Percentiles rank a stretch among this genome's conserved stretches.
Evolutionary conservation across 35 echinoderm and acorn worm genomes (phyloP).

Genomic region (Heliocidaris erythrogramma): DNA sequence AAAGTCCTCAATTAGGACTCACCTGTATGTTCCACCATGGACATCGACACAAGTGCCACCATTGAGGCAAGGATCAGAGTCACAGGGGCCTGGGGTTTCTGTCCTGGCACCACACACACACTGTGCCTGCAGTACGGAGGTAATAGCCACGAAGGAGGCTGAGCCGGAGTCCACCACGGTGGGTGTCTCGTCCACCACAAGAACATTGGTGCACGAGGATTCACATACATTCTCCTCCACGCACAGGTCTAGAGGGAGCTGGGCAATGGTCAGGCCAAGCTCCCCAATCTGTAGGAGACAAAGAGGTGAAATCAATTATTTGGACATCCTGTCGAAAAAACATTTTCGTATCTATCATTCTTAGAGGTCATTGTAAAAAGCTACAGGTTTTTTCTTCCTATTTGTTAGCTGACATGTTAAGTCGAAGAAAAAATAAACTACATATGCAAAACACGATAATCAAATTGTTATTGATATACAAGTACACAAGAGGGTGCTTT

Average conservation of each 20-base stretch:
- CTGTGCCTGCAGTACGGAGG: conserved; percentile 58
- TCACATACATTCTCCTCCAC: conserved; percentile 78
- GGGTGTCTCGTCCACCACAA: conserved; percentile 69
- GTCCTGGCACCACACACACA: conserved; percentile 80
- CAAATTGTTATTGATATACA: no score
- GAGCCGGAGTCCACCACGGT: conserved; percentile 67
- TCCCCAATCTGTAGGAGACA: conserved; percentile 59
- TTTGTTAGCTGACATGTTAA: no score
- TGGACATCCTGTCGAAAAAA: no score
- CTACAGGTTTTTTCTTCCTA: no score
- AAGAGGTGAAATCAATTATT: background rate
- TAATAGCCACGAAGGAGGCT: conserved; percentile 72
- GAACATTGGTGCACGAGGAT: conserved; percentile 77
- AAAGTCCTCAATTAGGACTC: background rate
- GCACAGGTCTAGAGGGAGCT: conserved; percentile 86
- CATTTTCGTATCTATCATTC: no score
- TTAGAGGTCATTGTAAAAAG: no score
- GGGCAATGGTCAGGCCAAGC: conserved; percentile 70
- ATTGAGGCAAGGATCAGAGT: conserved; percentile 69
- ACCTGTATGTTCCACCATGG: conserved; percentile 42
- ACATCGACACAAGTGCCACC: conserved; percentile 82
- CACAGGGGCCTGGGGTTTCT: conserved; percentile 44
- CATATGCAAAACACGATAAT: no score
- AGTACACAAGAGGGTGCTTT: no score
- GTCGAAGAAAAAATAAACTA: no score